A percentile compares a stretch with the other conserved stretches of the same genome.
Evolutionary conservation across 2,888 invertebrate species (phyloP).

Genomic region (Ernsta delagoae): DNA sequence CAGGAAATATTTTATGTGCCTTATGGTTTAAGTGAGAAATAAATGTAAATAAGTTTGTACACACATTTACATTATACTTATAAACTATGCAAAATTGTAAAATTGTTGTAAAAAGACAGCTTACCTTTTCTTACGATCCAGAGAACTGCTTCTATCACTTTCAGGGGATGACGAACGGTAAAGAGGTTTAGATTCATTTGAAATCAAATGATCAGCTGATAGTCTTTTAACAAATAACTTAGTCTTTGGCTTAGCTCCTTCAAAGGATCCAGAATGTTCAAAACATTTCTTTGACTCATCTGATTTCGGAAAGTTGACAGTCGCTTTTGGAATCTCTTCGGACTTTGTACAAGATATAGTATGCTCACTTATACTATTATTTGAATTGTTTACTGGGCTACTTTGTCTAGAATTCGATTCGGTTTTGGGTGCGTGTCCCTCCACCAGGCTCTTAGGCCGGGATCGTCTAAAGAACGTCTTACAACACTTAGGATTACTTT

Average conservation of each 20-base stretch:
- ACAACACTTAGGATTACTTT: constrained; percentile 71
- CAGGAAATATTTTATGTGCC: too few relatives aligned
- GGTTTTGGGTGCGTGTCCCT: constrained; percentile 62
- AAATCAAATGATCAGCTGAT: constrained; percentile 79
- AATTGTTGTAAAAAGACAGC: background rate
- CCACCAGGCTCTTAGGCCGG: constrained; percentile 74
- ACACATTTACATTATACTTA: too few relatives aligned
- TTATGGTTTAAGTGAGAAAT: too few relatives aligned
- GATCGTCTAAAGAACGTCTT: constrained; percentile 76
- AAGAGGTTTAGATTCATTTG: constrained; percentile 70
- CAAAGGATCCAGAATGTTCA: constrained; percentile 79
- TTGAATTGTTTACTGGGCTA: constrained; percentile 71
- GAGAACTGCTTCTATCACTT: constrained; percentile 77
- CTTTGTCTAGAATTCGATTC: constrained; percentile 63
- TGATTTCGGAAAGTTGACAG: constrained; percentile 71
- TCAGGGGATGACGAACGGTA: constrained; percentile 78
- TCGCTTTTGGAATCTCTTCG: constrained; percentile 75
- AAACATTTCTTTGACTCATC: constrained; percentile 71
- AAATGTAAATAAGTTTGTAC: too few relatives aligned
- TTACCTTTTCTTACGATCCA: constrained; percentile 78
- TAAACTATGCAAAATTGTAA: too few relatives aligned
- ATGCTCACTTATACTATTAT: constrained; percentile 69
- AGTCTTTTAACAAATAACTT: constrained; percentile 78
- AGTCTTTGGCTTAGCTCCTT: constrained; percentile 74
- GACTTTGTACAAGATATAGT: constrained; percentile 68